These are phyloP conservation scores for Eleutherodactylus coqui DNA, from an alignment of 2,797 vertebrate species.

Conservation along the genomic window DNA sequence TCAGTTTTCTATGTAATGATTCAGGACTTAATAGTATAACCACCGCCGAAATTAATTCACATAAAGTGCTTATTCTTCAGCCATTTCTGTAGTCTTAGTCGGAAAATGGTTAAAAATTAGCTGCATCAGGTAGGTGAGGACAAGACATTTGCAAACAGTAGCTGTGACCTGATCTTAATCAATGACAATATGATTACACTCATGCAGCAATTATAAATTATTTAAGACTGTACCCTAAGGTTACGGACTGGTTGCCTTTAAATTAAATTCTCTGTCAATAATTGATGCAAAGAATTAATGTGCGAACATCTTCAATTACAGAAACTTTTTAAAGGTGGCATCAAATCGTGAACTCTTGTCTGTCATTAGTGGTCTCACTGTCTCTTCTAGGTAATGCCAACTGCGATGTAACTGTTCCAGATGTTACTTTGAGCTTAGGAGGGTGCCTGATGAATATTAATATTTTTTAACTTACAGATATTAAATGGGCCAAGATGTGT, in stretches of 20 bases:
- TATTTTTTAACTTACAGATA: slow-evolving; percentile 34
- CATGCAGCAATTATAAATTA: slow-evolving; percentile 93
- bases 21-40: not conserved
- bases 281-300: slow-evolving; percentile 98
- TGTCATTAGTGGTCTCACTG: slow-evolving; percentile 78
- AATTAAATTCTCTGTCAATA: slow-evolving; percentile 99
- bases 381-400: slow-evolving; percentile 76
- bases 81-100: not conserved
- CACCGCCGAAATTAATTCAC: not conserved
- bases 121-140: slow-evolving; percentile 55
- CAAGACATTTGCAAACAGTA: slow-evolving; percentile 77
- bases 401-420: slow-evolving; percentile 76
- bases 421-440: slow-evolving; percentile 77
- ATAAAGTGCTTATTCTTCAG: slow-evolving; percentile 1
- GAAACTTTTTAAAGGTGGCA: slow-evolving; percentile 82
- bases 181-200: slow-evolving; percentile 96
- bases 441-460: slow-evolving; percentile 73
- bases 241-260: slow-evolving; percentile 96
- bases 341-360: slow-evolving; percentile 86
- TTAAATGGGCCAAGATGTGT: not conserved
- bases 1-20: not conserved
- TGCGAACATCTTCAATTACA: slow-evolving; percentile 88
- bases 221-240: slow-evolving; percentile 91
- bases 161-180: slow-evolving; percentile 89
- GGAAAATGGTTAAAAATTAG: slow-evolving; percentile 29